These are phyloP conservation scores for Gisinianus flammeolus DNA, from an alignment of 2,888 invertebrate genomes.

Conservation along the genomic window DNA sequence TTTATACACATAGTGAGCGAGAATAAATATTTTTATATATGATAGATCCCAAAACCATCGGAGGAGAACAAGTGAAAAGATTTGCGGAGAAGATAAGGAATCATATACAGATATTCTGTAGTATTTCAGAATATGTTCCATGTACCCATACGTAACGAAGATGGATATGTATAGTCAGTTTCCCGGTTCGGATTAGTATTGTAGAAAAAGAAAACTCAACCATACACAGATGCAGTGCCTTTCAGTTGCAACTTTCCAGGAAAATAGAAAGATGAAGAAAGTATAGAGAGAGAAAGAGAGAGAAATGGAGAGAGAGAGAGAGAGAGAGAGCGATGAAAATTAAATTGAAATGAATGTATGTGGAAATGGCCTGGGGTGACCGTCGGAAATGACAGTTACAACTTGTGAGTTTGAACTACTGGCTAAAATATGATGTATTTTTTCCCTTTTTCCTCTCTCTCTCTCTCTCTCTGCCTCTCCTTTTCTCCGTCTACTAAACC, in stretches of 20 bases:
- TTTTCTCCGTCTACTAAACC: neutral
- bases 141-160: no score
- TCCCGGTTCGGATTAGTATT: no score
- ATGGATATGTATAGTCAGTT: no score
- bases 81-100: no score
- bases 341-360: slow-evolving; percentile 2
- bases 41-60: no score
- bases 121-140: no score
- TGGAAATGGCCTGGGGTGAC: slow-evolving; percentile 21
- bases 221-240: no score
- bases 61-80: no score
- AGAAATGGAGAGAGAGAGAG: neutral
- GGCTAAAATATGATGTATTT: neutral
- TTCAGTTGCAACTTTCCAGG: neutral
- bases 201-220: no score
- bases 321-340: neutral
- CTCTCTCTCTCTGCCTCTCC: neutral
- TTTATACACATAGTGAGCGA: no score
- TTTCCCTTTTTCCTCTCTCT: neutral
- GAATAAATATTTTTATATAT: no score
- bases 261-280: neutral
- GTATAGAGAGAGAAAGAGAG: neutral
- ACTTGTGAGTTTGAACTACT: neutral
- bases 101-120: no score
- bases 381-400: slow-evolving; percentile 8